Base-by-base conservation (phyloP, 2,888 invertebrate genomes). In the Papilio gigon region DNA sequence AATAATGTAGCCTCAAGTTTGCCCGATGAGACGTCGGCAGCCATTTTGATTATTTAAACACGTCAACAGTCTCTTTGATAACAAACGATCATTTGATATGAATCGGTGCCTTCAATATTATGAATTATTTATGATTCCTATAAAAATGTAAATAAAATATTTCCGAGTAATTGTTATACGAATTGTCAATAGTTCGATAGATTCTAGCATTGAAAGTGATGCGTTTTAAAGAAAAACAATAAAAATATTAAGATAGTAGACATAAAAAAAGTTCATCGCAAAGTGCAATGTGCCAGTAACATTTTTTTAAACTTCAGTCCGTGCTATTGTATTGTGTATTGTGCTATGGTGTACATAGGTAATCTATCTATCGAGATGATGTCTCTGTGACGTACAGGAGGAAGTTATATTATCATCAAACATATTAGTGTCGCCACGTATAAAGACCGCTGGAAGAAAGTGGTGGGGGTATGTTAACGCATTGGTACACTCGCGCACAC, bases 21-120 rank as follows among this genome's bases (percentile, higher is more conserved):
- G 82, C 79, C 77, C 75, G 63, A 73, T 75, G 74, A 77, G 78
- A 80, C 79, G 70, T 71, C 70, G 71, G 70, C 73, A 70, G 71
- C 72, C 71, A 76, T 77, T 76, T 81, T 86, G 83, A 85, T 85
- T 85, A 85, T 84, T 79, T 78, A 83, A 84, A 77, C 75, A 73
- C 71, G 75, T 79, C 80, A 76, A 78, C 78, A 73, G 79, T 76
- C 76, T 75, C 73, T 71, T 69, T 72, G 71, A 75, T 77, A 77
- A 76, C 76, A 72, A 71, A 72, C 75, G 77, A 76, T 71, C 74
- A 73, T 73, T 71, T 68, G 71, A 72, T 64, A 72, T 65, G 65
- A 70, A 75, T 71, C 73, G 71, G 71, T 75, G 72, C 76, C 74
- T 69, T 72, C 76, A 79, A 79, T 56, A 78, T 77, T 75, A 76